phyloP scores from a whole-genome alignment of 2,797 vertebrate species.

The Mionectes olivaceus region DNA sequence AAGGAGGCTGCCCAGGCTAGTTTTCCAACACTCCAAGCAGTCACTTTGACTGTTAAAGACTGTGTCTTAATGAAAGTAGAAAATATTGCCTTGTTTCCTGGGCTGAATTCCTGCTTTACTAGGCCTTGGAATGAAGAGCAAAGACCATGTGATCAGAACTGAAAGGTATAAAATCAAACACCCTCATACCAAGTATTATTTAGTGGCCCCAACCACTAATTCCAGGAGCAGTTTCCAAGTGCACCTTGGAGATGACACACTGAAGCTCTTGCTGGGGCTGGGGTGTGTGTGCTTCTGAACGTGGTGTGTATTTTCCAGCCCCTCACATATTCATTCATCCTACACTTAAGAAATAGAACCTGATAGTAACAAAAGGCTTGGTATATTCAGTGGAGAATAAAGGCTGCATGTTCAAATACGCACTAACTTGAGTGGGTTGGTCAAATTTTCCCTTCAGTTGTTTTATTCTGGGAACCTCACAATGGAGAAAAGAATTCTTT shows the following conservation, averaged over 20 bases:
- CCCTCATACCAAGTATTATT: neutral
- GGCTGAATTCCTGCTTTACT: neutral
- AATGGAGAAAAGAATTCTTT: constrained; percentile 34
- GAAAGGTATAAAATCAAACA: neutral
- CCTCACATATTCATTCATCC: neutral
- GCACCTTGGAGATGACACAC: neutral
- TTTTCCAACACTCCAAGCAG: neutral
- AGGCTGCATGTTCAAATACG: constrained; percentile 13
- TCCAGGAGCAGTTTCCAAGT: neutral
- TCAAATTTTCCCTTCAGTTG: constrained; percentile 18
- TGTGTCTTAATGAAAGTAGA: neutral
- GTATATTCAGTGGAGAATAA: neutral
- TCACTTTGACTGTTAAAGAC: neutral
- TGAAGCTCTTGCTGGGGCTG: neutral
- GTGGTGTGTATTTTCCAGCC: neutral
- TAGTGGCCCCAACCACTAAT: neutral
- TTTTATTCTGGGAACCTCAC: constrained; percentile 18
- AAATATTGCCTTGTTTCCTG: neutral
- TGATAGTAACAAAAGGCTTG: neutral
- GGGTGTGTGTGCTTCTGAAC: neutral
- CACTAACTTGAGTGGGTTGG: constrained; percentile 5
- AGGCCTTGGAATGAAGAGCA: neutral
- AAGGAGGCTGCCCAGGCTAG: neutral
- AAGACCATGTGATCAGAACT: neutral
- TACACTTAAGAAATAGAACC: neutral